Percentiles rank a stretch among this genome's conserved stretches.
phyloP scores from a whole-genome alignment of 1,140 invertebrate species.

The Aphelenchoides fujianensis region DNA sequence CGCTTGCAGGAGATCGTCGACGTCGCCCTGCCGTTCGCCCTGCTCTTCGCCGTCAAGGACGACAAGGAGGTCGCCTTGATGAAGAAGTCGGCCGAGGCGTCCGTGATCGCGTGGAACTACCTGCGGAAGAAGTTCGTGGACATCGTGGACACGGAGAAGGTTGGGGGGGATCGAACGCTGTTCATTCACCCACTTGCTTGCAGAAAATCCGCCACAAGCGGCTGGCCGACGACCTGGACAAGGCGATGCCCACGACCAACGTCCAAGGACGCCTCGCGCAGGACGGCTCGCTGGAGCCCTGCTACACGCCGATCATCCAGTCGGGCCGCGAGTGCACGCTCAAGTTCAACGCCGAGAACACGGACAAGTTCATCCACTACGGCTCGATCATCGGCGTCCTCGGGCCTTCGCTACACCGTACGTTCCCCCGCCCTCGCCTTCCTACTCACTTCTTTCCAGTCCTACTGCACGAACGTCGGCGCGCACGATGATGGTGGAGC shows the following conservation, averaged over 20 bases:
- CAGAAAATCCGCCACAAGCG: constrained; percentile 87
- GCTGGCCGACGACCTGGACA: constrained; percentile 86
- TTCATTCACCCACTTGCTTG: too few relatives aligned
- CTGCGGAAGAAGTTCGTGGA: constrained; percentile 96
- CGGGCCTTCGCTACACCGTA: constrained; percentile 83
- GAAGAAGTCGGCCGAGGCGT: constrained; percentile 86
- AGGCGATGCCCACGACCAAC: constrained; percentile 74
- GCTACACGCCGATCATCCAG: constrained; percentile 96
- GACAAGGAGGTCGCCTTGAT: constrained; percentile 85
- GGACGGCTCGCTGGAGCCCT: constrained; percentile 88
- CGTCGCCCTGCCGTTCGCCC: constrained; percentile 77
- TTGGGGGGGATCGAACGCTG: too few relatives aligned
- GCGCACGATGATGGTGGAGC: constrained; percentile 93
- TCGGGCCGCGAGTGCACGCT: constrained; percentile 93
- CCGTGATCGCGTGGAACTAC: constrained; percentile 89
- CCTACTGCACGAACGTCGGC: constrained; percentile 98
- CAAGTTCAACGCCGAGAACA: constrained; percentile 89
- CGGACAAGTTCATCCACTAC: constrained; percentile 90
- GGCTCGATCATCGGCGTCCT: constrained; percentile 91
- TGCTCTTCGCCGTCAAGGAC: constrained; percentile 89
- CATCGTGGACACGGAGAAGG: constrained; percentile 90
- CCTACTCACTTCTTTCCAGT: too few relatives aligned
- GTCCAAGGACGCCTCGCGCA: constrained; percentile 84
- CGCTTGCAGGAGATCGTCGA: constrained; percentile 66
- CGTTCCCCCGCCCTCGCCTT: too few relatives aligned